Evolutionary conservation across 2,888 invertebrate genomes (phyloP).

Genomic region (Helobdella robusta): DNA sequence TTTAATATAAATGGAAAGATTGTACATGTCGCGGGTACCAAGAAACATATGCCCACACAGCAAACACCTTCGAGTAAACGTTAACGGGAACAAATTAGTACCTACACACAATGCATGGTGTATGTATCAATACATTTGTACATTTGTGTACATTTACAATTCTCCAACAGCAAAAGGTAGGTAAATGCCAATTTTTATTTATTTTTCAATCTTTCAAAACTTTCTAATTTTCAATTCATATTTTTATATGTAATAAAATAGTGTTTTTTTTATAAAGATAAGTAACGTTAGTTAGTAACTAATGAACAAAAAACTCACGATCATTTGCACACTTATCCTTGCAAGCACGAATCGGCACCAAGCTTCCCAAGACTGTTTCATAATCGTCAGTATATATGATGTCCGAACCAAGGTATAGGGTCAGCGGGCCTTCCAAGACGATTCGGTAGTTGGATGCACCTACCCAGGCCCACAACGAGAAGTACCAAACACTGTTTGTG

Average conservation of each 20-base stretch:
- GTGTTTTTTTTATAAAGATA: not conserved
- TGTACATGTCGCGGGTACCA: too few species aligned
- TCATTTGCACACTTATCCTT: not conserved
- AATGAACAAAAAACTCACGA: conserved; percentile 11
- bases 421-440: conserved; percentile 21
- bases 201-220: not conserved
- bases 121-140: too few species aligned
- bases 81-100: too few species aligned
- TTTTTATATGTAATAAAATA: conserved; percentile 4
- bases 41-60: too few species aligned
- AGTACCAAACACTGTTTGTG: too few species aligned
- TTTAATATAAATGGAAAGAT: too few species aligned
- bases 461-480: conserved; percentile 22
- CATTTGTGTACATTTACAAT: too few species aligned
- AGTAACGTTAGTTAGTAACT: not conserved
- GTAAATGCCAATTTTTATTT: too few species aligned
- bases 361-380: conserved; percentile 2
- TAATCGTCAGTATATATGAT: conserved; percentile 6
- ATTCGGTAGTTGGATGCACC: not conserved
- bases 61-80: too few species aligned
- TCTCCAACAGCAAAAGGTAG: too few species aligned
- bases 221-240: not conserved
- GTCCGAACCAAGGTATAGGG: not conserved
- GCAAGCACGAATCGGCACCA: conserved; percentile 10
- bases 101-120: too few species aligned